phyloP scores from a whole-genome alignment of 2,888 invertebrate species.

The Drosophila gaucha region DNA sequence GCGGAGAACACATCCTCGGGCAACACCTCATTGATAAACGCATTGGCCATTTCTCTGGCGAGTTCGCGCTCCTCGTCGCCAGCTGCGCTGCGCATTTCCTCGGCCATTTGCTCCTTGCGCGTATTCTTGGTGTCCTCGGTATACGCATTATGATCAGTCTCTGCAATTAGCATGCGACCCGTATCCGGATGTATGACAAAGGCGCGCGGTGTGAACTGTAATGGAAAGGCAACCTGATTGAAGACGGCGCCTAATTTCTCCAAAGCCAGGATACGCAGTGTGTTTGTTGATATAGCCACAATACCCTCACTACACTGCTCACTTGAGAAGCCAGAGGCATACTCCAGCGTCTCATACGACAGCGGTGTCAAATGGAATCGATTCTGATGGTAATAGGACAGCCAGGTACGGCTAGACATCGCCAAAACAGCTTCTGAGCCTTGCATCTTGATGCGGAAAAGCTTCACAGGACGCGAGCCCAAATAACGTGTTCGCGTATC shows the following conservation, averaged over 20 bases:
- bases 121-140: constrained; percentile 98
- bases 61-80: constrained; percentile 97
- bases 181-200: constrained; percentile 97
- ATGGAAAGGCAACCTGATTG: constrained; percentile 96
- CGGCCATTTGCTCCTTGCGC: constrained; percentile 96
- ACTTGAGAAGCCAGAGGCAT: constrained; percentile 97
- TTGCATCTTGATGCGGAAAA: constrained; percentile 98
- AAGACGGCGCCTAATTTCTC: constrained; percentile 99
- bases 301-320: constrained; percentile 99
- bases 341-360: constrained; percentile 98
- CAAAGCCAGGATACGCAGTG: constrained; percentile 97
- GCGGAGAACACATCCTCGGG: constrained; percentile 98
- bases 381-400: constrained; percentile 99
- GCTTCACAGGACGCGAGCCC: constrained; percentile 97
- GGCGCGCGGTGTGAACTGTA: constrained; percentile 98
- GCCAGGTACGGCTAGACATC: constrained; percentile 98
- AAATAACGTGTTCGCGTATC: constrained; percentile 98
- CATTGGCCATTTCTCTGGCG: constrained; percentile 98
- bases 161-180: constrained; percentile 94
- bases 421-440: constrained; percentile 98
- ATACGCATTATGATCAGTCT: constrained; percentile 99
- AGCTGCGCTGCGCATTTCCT: constrained; percentile 98
- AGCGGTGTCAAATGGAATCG: constrained; percentile 97
- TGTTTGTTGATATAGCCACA: constrained; percentile 99
- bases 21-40: constrained; percentile 96